A percentile compares a stretch with the other conserved stretches of the same genome.
These are phyloP conservation scores for Neoscelio sp. DNA, from an alignment of 2,888 invertebrate species.

Conservation along the genomic window DNA sequence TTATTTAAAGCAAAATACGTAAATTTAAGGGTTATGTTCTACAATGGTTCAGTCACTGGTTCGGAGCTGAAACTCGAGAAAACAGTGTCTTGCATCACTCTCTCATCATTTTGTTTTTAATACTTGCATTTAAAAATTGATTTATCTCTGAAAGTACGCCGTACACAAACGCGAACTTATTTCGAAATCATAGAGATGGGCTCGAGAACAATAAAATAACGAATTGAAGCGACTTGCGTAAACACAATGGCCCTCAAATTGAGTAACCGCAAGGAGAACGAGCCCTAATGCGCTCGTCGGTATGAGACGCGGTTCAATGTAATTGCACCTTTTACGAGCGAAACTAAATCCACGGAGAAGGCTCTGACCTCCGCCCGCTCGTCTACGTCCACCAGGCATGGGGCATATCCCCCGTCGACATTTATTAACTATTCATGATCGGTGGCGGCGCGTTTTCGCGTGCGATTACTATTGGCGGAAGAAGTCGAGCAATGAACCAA, in stretches of 20 bases:
- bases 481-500: slow-evolving; percentile 22
- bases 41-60: no score
- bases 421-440: slow-evolving; percentile 74
- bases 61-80: no score
- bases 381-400: slow-evolving; percentile 46
- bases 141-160: not conserved
- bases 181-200: slow-evolving; percentile 16
- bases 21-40: slow-evolving; percentile 15
- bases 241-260: slow-evolving; percentile 77
- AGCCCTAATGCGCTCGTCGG: slow-evolving; percentile 69
- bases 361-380: slow-evolving; percentile 61
- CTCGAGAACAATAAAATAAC: slow-evolving; percentile 75
- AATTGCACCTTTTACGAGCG: slow-evolving; percentile 79
- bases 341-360: slow-evolving; percentile 75
- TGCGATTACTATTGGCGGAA: slow-evolving; percentile 44
- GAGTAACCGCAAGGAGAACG: slow-evolving; percentile 73
- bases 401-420: slow-evolving; percentile 65
- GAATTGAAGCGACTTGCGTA: slow-evolving; percentile 75
- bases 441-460: slow-evolving; percentile 66
- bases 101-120: no score
- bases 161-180: slow-evolving; percentile 29
- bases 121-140: no score
- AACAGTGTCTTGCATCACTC: no score
- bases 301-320: slow-evolving; percentile 72
- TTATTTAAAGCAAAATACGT: no score